Percentiles rank a stretch among this genome's conserved stretches.
Conservation (phyloP, 2,888 invertebrate genomes). For the Lingula anatina region DNA sequence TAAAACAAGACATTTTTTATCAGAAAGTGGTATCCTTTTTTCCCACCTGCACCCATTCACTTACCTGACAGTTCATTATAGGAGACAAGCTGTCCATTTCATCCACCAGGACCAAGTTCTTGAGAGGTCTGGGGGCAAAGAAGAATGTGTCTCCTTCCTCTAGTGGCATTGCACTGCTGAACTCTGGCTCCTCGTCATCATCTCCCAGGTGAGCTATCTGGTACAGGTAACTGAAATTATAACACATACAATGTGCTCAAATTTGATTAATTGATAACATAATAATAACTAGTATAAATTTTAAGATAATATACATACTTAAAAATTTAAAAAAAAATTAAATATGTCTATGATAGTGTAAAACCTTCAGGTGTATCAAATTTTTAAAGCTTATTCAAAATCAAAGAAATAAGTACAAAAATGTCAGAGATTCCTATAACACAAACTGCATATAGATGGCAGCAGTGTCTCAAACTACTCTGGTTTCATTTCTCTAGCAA, state of each 20-base stretch:
- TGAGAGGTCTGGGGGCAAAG: constrained; percentile 87
- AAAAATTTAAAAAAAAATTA: neutral
- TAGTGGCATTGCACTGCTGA: constrained; percentile 95
- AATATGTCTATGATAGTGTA: neutral
- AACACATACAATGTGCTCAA: neutral
- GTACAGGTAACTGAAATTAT: constrained; percentile 75
- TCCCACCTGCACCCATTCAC: neutral
- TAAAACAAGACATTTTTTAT: no score
- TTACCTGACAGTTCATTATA: constrained; percentile 73
- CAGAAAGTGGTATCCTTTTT: no score
- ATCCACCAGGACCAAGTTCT: constrained; percentile 94
- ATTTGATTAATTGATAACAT: neutral
- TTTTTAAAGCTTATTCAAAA: neutral
- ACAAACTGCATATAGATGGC: no score
- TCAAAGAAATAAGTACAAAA: neutral
- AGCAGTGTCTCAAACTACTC: no score
- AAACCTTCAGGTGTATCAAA: neutral
- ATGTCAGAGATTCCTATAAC: no score
- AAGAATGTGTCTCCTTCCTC: constrained; percentile 99
- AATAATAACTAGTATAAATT: neutral
- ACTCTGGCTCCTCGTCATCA: constrained; percentile 98
- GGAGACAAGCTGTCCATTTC: constrained; percentile 95
- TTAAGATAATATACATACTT: constrained; percentile 1
- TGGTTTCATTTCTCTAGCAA: no score
- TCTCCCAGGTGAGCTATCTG: constrained; percentile 99